These are phyloP conservation scores for Smutsia temminckii DNA, from an alignment of 2,797 vertebrate species.

Conservation along the genomic window DNA sequence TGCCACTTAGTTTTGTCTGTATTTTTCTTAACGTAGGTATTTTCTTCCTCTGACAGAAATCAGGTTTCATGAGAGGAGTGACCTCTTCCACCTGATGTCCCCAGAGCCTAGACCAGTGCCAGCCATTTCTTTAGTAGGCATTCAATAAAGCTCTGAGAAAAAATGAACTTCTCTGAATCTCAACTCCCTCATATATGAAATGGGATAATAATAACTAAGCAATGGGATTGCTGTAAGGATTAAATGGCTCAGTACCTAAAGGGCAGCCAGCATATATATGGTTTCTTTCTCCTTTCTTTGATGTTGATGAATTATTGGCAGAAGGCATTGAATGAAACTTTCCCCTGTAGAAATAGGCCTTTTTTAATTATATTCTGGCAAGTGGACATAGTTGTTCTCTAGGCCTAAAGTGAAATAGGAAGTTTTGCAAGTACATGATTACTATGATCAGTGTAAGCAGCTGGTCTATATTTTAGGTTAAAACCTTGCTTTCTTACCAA, in stretches of 20 bases:
- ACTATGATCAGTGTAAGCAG: not conserved
- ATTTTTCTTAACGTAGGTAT: not conserved
- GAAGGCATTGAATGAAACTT: not conserved
- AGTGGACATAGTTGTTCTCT: not conserved
- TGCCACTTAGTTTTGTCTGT: not conserved
- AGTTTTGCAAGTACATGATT: not conserved
- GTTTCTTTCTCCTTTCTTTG: not conserved
- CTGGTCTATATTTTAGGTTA: not conserved
- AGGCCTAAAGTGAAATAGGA: not conserved
- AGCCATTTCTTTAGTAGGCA: not conserved
- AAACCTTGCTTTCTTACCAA: constrained; percentile 28
- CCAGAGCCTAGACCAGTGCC: not conserved
- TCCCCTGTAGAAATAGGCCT: not conserved
- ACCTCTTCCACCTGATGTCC: not conserved
- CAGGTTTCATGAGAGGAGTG: not conserved
- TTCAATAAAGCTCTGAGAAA: not conserved
- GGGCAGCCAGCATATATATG: not conserved
- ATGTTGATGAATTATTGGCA: not conserved
- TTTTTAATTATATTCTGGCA: constrained; percentile 33
- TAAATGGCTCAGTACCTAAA: not conserved
- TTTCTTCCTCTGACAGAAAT: not conserved
- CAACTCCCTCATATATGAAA: not conserved
- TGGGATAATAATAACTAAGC: not conserved
- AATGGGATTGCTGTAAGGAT: not conserved
- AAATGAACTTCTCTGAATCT: not conserved